Percentiles rank a stretch among this genome's conserved stretches.
phyloP scores from a whole-genome alignment of 2,888 invertebrate genomes.

The Notodonta dromedarius region DNA sequence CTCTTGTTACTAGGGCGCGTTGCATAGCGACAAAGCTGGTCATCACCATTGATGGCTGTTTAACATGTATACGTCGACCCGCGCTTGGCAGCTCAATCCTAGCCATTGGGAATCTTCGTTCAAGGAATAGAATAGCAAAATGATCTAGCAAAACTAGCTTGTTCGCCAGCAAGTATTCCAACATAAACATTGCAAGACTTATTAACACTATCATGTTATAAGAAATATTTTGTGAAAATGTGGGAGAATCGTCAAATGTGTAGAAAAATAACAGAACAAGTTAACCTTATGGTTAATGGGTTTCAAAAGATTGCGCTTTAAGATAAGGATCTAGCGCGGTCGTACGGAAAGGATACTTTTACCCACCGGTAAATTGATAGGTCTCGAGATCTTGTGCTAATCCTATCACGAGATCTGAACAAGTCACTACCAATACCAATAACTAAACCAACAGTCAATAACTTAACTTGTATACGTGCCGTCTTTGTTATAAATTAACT shows the following conservation, averaged over 20 bases:
- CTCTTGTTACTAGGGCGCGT: neutral
- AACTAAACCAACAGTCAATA: no score
- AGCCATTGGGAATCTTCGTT: neutral
- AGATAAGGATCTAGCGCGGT: neutral
- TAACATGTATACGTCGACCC: neutral
- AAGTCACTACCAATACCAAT: no score
- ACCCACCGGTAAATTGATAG: neutral
- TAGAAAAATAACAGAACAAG: neutral
- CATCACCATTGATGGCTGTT: neutral
- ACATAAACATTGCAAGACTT: neutral
- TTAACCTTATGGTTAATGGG: neutral
- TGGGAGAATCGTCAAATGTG: neutral
- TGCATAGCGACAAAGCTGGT: neutral
- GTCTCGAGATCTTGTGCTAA: neutral
- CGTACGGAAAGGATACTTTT: neutral
- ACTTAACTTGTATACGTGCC: neutral
- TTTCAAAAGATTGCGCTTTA: neutral
- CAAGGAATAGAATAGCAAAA: neutral
- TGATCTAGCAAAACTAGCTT: neutral
- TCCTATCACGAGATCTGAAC: no score
- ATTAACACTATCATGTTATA: neutral
- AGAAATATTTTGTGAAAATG: no score
- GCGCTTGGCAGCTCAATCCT: neutral
- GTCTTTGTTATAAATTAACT: slow-evolving; percentile 1
- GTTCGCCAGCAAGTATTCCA: neutral